phyloP scores from a whole-genome alignment of 2,113 vertebrate genomes.

The Pagrus major region DNA sequence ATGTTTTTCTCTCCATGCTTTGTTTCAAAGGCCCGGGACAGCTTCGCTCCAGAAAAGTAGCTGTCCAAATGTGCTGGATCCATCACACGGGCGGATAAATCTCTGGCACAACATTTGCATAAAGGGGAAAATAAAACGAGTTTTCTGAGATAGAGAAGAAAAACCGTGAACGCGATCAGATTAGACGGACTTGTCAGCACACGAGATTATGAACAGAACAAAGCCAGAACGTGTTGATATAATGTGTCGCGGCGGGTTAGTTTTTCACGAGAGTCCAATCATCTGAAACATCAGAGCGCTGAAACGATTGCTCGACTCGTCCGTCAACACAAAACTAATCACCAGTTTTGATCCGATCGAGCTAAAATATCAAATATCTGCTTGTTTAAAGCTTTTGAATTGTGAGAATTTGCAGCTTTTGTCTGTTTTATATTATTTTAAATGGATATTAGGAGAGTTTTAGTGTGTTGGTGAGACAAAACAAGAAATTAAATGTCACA shows the following conservation, averaged over 20 bases:
- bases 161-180: constrained; percentile 21
- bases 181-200: constrained; percentile 28
- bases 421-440: constrained; percentile 16
- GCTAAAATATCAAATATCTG: too few species aligned
- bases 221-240: constrained; percentile 5
- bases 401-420: background rate
- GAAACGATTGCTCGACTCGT: background rate
- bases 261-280: background rate
- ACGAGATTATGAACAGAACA: constrained; percentile 12
- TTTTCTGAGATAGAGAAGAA: constrained; percentile 19
- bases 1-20: constrained; percentile 73
- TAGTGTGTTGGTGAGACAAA: background rate
- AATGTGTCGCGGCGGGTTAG: background rate
- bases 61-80: constrained; percentile 65
- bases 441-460: too few species aligned
- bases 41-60: constrained; percentile 35
- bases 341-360: background rate
- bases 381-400: background rate
- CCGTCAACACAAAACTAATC: background rate
- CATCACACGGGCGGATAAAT: constrained; percentile 43
- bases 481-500: background rate
- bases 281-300: background rate
- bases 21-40: constrained; percentile 59
- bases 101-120: constrained; percentile 35
- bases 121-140: constrained; percentile 30